A percentile compares a stretch with the other conserved stretches of the same genome.
Conservation (phyloP, 2,113 vertebrate species). For the Gulo gulo region DNA sequence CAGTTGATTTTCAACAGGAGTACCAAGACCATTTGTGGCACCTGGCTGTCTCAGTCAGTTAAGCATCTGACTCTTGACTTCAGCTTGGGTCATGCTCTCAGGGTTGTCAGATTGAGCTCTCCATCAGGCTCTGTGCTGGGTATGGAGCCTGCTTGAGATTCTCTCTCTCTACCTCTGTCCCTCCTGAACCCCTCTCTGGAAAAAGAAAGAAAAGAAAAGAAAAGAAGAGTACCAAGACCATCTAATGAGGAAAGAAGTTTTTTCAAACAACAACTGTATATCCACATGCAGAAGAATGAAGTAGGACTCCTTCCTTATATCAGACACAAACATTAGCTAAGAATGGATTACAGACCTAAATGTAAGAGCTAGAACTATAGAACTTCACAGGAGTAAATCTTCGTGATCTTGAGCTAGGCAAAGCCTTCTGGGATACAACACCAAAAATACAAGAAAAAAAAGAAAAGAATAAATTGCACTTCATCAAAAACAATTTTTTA, state of each 20-base stretch:
- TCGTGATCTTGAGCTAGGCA: neutral
- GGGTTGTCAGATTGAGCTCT: neutral
- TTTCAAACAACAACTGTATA: neutral
- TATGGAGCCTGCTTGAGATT: neutral
- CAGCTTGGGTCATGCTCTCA: neutral
- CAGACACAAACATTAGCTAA: neutral
- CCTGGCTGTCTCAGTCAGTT: neutral
- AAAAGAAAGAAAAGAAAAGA: neutral
- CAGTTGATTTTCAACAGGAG: neutral
- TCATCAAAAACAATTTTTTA: neutral
- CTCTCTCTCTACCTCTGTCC: neutral
- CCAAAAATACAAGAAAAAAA: neutral
- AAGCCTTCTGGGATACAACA: neutral
- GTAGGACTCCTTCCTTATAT: neutral
- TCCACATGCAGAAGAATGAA: neutral
- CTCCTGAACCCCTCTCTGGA: neutral
- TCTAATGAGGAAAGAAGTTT: neutral
- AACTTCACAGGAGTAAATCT: neutral
- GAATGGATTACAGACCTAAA: neutral
- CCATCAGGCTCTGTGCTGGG: neutral
- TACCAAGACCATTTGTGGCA: neutral
- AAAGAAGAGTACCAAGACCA: neutral
- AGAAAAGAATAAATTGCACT: neutral
- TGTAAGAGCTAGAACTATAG: neutral
- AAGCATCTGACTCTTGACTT: neutral